A percentile compares a stretch with the other conserved stretches of the same genome.
These are phyloP conservation scores for Calephelis virginiensis DNA, from an alignment of 1,140 invertebrate species.

Conservation along the genomic window DNA sequence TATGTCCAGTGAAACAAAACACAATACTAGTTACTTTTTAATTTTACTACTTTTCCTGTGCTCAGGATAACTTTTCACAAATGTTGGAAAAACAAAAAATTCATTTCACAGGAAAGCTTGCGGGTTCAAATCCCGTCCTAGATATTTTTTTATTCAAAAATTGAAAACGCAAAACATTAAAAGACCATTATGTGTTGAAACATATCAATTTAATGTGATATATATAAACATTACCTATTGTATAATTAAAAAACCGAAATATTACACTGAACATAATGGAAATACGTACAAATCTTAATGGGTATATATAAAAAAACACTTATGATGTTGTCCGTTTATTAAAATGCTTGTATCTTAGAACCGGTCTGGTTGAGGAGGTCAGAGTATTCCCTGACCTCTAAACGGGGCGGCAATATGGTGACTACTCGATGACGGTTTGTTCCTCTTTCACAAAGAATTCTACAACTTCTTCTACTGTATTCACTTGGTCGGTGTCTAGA, in stretches of 20 bases:
- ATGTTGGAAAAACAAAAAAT: no score
- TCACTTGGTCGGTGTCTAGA: conserved; percentile 89
- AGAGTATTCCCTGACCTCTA: conserved; percentile 44
- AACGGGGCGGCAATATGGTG: conserved; percentile 47
- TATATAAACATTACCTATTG: conserved; percentile 74
- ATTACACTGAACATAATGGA: conserved; percentile 59
- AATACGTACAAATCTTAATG: conserved; percentile 41
- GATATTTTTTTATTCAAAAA: no score
- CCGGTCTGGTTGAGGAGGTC: conserved; percentile 40
- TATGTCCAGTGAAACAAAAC: no score
- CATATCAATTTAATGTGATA: conserved; percentile 74
- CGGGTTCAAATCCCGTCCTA: no score
- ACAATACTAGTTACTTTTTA: no score
- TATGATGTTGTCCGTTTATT: conserved; percentile 44
- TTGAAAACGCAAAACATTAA: conserved; percentile 31
- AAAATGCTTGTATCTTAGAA: conserved; percentile 31
- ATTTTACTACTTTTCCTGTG: no score
- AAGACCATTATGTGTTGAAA: conserved; percentile 65
- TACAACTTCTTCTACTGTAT: conserved; percentile 96
- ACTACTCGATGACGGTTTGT: conserved; percentile 86
- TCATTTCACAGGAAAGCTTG: no score
- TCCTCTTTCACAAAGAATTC: conserved; percentile 99
- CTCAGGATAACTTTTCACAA: no score
- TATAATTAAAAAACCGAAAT: conserved; percentile 65
- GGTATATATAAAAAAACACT: conserved; percentile 58